Evolutionary conservation across 2,888 invertebrate species (phyloP).

Genomic region (Venustoraphidia nigricollis): DNA sequence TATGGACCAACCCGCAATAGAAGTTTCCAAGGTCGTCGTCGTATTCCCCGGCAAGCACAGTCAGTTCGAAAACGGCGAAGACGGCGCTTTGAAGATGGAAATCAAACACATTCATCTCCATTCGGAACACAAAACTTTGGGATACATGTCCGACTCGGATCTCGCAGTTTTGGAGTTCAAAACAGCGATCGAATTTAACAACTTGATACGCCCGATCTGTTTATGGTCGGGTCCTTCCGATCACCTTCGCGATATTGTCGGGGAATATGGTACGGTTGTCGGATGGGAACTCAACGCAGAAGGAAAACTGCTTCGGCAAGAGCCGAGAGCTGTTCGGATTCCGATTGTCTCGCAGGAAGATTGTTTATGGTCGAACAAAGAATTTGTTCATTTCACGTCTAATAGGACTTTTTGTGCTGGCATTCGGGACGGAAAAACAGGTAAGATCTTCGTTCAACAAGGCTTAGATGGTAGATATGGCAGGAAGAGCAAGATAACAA

Average conservation of each 20-base stretch:
- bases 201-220: constrained; percentile 1
- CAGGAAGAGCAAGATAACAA: too few relatives aligned
- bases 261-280: neutral
- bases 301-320: neutral
- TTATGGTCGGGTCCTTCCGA: neutral
- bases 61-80: neutral
- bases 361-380: neutral
- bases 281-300: constrained; percentile 1
- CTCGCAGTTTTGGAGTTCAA: constrained; percentile 1
- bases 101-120: neutral
- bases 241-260: neutral
- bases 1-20: neutral
- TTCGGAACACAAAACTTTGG: neutral
- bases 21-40: neutral
- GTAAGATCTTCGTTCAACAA: too few relatives aligned
- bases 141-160: neutral
- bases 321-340: neutral
- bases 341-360: constrained; percentile 3
- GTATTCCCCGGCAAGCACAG: constrained; percentile 2
- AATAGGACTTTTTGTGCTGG: constrained; percentile 13
- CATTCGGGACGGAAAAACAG: too few relatives aligned
- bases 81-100: neutral
- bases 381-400: neutral
- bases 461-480: too few relatives aligned
- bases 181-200: constrained; percentile 1